A percentile compares a stretch with the other conserved stretches of the same genome.
phyloP scores from a whole-genome alignment of 2,888 invertebrate species.

The Agelastica alni region DNA sequence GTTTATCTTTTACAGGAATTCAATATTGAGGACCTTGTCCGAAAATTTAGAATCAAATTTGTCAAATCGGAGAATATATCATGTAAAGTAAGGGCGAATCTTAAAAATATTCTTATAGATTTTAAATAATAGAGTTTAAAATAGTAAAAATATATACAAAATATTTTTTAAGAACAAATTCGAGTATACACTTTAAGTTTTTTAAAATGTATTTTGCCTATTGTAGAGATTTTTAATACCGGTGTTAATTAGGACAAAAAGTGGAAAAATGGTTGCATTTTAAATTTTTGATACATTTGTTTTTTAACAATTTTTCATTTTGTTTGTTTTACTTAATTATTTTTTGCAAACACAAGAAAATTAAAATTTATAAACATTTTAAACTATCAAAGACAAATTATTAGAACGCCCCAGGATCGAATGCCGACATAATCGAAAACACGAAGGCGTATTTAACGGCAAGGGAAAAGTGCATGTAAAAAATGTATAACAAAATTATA shows the following conservation, averaged over 20 bases:
- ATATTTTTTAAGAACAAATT: slow-evolving; percentile 34
- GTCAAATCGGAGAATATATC: slow-evolving; percentile 30
- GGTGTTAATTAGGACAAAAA: slow-evolving; percentile 26
- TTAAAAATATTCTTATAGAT: slow-evolving; percentile 26
- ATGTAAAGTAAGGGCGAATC: slow-evolving; percentile 21
- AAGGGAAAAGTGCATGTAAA: too few relatives aligned
- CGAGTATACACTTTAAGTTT: slow-evolving; percentile 40
- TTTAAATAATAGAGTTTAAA: slow-evolving; percentile 17
- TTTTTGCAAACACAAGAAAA: too few relatives aligned
- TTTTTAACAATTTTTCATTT: too few relatives aligned
- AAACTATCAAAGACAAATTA: too few relatives aligned
- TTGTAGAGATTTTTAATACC: slow-evolving; percentile 6
- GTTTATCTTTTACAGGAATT: slow-evolving; percentile 2
- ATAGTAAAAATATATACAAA: slow-evolving; percentile 33
- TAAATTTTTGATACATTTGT: too few relatives aligned
- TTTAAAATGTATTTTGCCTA: slow-evolving; percentile 48
- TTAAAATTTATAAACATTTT: too few relatives aligned
- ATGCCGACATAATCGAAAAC: too few relatives aligned
- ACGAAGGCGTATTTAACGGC: too few relatives aligned
- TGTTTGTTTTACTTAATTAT: too few relatives aligned
- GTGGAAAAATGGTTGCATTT: too few relatives aligned
- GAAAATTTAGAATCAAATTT: slow-evolving; percentile 21
- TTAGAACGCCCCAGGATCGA: too few relatives aligned
- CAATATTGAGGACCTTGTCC: slow-evolving; percentile 1
- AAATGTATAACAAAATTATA: too few relatives aligned